Evolutionary conservation across 2,797 vertebrate genomes (phyloP).

Genomic region (Triplophysa bombifrons): DNA sequence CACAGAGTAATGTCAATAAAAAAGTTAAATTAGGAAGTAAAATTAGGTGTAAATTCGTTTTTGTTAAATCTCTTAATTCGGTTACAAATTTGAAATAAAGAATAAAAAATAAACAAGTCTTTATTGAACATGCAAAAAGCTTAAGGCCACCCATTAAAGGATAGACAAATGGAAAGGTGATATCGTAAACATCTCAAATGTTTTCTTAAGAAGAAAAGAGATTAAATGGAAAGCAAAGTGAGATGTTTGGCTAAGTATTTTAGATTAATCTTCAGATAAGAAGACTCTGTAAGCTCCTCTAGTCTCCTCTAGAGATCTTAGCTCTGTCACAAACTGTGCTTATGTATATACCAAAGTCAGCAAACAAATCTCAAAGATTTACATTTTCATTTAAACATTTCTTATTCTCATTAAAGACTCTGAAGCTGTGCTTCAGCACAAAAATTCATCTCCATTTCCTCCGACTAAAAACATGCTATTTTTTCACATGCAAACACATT

Average conservation of each 20-base stretch:
- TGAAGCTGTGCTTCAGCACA: background rate
- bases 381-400: background rate
- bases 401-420: background rate
- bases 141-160: background rate
- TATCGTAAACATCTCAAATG: slow-evolving; percentile 1
- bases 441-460: background rate
- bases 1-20: no score
- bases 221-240: slow-evolving; percentile 17
- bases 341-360: background rate
- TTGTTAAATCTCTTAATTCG: no score
- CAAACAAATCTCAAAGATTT: background rate
- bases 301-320: background rate
- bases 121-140: background rate
- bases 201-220: background rate
- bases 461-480: background rate
- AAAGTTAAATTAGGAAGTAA: no score
- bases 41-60: no score
- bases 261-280: background rate
- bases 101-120: no score
- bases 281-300: background rate
- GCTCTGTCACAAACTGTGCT: background rate
- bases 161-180: background rate
- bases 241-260: slow-evolving; percentile 16
- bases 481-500: slow-evolving; percentile 16
- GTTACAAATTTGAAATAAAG: no score